phyloP scores from a whole-genome alignment of 2,888 invertebrate genomes.

The Macrostomum cliftonense region DNA sequence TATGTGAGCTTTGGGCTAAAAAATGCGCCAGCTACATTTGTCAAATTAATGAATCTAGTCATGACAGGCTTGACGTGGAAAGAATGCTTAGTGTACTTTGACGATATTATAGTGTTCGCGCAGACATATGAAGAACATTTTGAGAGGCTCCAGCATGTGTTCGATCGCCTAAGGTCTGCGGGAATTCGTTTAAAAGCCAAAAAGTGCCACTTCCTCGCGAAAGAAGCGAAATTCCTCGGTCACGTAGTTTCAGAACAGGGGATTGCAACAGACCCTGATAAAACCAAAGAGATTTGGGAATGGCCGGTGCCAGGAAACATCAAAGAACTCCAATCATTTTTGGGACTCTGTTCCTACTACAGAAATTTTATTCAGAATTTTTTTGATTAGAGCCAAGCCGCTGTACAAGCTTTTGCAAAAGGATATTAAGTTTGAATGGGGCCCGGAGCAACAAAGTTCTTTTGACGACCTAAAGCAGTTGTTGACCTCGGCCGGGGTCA shows the following conservation, averaged over 20 bases:
- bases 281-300: neutral
- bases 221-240: slow-evolving; percentile 1
- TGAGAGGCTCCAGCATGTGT: neutral
- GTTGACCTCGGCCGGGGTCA: neutral
- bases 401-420: neutral
- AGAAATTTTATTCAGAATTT: slow-evolving; percentile 6
- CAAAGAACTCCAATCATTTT: slow-evolving; percentile 1
- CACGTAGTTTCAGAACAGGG: neutral
- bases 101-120: slow-evolving; percentile 4
- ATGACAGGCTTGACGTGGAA: neutral
- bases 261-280: slow-evolving; percentile 2
- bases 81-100: slow-evolving; percentile 1
- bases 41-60: neutral
- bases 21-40: neutral
- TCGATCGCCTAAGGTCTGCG: neutral
- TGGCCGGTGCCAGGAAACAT: slow-evolving; percentile 2
- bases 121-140: slow-evolving; percentile 2
- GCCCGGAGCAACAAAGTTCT: neutral
- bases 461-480: neutral
- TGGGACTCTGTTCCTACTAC: slow-evolving; percentile 5
- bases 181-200: neutral
- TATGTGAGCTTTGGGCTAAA: too few species aligned
- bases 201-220: slow-evolving; percentile 13
- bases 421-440: neutral
- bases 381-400: neutral